Evolutionary conservation across 2,113 vertebrate species (phyloP).

Genomic region (Notechis scutatus): DNA sequence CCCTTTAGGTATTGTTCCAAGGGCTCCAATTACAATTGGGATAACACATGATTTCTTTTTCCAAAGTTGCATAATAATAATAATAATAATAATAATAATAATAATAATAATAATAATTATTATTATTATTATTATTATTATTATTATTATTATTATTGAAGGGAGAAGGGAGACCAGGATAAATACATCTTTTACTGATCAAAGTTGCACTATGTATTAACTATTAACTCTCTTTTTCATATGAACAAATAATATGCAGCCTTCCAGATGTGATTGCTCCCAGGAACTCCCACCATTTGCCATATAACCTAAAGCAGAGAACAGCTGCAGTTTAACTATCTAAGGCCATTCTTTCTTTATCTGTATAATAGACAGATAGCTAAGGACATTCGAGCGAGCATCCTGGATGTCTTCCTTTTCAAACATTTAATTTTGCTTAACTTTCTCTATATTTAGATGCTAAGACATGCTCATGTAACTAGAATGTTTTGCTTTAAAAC

Average conservation of each 20-base stretch:
- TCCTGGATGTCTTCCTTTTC: conserved; percentile 39
- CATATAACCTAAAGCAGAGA: neutral
- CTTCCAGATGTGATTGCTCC: neutral
- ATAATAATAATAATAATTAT: no score
- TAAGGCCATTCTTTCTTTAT: neutral
- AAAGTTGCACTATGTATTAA: neutral
- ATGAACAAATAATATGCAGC: neutral
- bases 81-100: no score
- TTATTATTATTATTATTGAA: no score
- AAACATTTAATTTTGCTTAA: conserved; percentile 29
- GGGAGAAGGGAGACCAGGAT: neutral
- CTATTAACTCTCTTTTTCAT: neutral
- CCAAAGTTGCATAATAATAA: no score
- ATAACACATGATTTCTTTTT: no score
- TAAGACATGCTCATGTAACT: conserved; percentile 48
- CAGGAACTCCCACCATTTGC: neutral
- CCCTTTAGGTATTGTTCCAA: no score
- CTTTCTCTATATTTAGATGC: conserved; percentile 39
- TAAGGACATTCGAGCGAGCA: neutral
- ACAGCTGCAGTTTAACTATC: neutral
- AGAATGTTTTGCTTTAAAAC: conserved; percentile 35
- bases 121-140: no score
- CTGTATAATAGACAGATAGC: conserved; percentile 15
- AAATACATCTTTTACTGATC: neutral
- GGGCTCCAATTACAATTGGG: no score